Evolutionary conservation across 2,888 invertebrate genomes (phyloP).

Genomic region (Nipponacmea schrenckii): DNA sequence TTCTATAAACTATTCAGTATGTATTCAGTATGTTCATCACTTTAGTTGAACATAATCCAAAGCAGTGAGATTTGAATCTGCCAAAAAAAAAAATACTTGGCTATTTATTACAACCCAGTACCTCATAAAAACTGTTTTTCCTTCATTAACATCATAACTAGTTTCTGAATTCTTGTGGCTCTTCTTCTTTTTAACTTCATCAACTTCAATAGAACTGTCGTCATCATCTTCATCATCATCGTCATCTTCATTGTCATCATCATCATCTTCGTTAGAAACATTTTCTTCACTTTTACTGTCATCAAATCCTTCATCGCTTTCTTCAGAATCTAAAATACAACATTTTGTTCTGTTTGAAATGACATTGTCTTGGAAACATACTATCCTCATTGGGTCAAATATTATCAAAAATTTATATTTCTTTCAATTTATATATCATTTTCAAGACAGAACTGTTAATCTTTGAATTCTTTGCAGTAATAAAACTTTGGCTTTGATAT

Average conservation of each 20-base stretch:
- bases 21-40: too few species aligned
- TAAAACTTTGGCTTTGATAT: too few species aligned
- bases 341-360: neutral
- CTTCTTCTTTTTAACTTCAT: conserved; percentile 17
- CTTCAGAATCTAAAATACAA: conserved; percentile 6
- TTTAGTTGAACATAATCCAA: too few species aligned
- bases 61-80: too few species aligned
- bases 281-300: conserved; percentile 35
- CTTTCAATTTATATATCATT: too few species aligned
- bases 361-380: neutral
- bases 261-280: conserved; percentile 25
- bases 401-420: neutral
- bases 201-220: conserved; percentile 63
- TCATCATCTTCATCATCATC: conserved; percentile 68
- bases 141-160: conserved; percentile 74
- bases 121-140: conserved; percentile 87
- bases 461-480: too few species aligned
- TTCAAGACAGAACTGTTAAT: too few species aligned
- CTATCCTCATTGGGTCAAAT: neutral
- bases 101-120: too few species aligned
- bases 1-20: too few species aligned
- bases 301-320: conserved; percentile 38
- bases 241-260: conserved; percentile 37
- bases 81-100: too few species aligned
- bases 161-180: conserved; percentile 19